Evolutionary conservation across 2,888 invertebrate species (phyloP), one percentile per base, ranked within the genome.

Genomic region (Drosophila monieri): DNA sequence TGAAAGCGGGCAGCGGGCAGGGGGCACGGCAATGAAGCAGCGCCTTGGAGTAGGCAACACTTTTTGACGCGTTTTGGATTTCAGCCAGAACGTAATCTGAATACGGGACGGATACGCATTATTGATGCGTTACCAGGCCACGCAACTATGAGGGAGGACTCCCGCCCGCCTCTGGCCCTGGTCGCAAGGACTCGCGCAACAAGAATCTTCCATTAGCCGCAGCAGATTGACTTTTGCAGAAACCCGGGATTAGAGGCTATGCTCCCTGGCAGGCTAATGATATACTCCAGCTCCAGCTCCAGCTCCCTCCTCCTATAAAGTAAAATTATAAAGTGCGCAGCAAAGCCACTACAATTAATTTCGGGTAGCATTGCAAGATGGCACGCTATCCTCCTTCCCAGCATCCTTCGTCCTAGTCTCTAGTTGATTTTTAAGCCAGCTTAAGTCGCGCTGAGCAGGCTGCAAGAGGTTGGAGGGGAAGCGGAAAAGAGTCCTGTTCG

Each of bases 391-490:
- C 60, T 47, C 41, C 14, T 2, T 27, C 27, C 27, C 27, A 27
- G 39, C 48, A 21, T 3, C 44, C 53, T 30, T 14, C 39, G 54
- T 49, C 35, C 65, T 69, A 27, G 27, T 68, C 73, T 83, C 55
- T 43, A 83, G 78, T 78, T 83, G 80, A 78, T 57, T 80, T 84
- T 80, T 81, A 79, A 83, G 76, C 85, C 81, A 77, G 77, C 76
- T 70, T 83, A 85, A 73, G 81, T 54, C 69, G 75, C 60, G 73
- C 49, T 49, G 65, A 62, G 69, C 66, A 68, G 58, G 77, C 62
- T 69, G 73, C 48, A 53, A 49, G 67, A n/a, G 41, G 21, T 43
- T 51, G 53, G 69, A 56, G n/a, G 15, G 8, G 35, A 4, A 3
- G 15, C 53, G 47, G 39, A 49, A 30, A 37, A 60, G 62, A 62